These are phyloP conservation scores for Glyptemys insculpta DNA, from an alignment of 2,797 vertebrate species.

Conservation along the genomic window DNA sequence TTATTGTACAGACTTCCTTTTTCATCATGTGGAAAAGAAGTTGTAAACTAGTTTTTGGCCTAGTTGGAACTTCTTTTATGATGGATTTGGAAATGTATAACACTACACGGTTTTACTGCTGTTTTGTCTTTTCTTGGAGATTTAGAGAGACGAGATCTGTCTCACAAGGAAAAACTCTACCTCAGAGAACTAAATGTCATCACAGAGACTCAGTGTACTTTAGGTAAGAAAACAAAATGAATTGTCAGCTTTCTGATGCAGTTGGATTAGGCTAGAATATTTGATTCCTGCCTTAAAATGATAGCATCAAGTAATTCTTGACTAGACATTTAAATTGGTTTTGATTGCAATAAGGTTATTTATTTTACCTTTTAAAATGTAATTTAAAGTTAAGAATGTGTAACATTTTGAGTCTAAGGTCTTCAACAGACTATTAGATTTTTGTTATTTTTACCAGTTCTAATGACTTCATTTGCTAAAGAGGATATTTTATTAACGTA, in stretches of 20 bases:
- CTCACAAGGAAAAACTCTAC: slow-evolving; percentile 98
- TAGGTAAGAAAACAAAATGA: slow-evolving; percentile 84
- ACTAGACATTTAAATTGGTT: neutral
- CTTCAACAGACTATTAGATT: neutral
- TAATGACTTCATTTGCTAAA: neutral
- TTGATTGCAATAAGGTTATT: neutral
- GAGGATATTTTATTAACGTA: neutral
- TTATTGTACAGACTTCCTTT: neutral
- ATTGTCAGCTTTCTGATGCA: neutral
- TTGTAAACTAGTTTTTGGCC: neutral
- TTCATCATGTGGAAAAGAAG: neutral
- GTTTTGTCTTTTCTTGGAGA: slow-evolving; percentile 82
- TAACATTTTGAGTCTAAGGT: neutral
- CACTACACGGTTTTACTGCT: slow-evolving; percentile 27
- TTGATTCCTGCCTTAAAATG: neutral
- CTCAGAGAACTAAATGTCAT: slow-evolving; percentile 98
- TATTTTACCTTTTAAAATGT: neutral
- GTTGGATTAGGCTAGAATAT: neutral
- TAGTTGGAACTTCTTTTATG: neutral
- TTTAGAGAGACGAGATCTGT: slow-evolving; percentile 97
- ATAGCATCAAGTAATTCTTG: neutral
- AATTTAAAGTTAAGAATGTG: neutral
- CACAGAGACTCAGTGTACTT: slow-evolving; percentile 97
- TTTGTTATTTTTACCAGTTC: neutral
- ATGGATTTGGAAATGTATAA: neutral